Conservation (phyloP, 2,888 invertebrate species). For the Psylliodes chrysocephalus region DNA sequence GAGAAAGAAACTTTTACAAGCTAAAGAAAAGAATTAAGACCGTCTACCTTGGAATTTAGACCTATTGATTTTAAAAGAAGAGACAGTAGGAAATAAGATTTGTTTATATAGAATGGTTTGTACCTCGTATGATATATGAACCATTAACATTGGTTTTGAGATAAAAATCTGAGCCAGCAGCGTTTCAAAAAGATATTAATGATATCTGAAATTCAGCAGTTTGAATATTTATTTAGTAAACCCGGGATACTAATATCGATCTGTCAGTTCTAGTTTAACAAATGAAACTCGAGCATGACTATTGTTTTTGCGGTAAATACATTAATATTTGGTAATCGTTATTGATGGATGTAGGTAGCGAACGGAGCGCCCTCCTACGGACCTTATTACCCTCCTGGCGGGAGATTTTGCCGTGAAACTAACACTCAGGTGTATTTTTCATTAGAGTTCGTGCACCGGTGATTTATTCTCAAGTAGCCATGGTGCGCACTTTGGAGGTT, state of each 20-base stretch:
- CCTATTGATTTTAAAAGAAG: too few relatives aligned
- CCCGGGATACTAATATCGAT: constrained; percentile 38
- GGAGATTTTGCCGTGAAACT: constrained; percentile 58
- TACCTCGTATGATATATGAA: too few relatives aligned
- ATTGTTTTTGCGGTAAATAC: constrained; percentile 51
- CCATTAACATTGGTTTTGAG: too few relatives aligned
- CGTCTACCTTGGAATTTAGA: too few relatives aligned
- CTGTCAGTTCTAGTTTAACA: constrained; percentile 48
- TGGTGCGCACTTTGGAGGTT: constrained; percentile 45
- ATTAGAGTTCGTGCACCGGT: constrained; percentile 52
- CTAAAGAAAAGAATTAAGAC: too few relatives aligned
- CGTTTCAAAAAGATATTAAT: constrained; percentile 24
- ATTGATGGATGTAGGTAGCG: constrained; percentile 63
- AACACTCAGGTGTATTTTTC: constrained; percentile 56
- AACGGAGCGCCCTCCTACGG: constrained; percentile 58
- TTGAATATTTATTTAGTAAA: constrained; percentile 35
- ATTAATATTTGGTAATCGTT: constrained; percentile 61
- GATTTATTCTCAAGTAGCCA: constrained; percentile 51
- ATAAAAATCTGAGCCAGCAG: too few relatives aligned
- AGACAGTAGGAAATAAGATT: too few relatives aligned
- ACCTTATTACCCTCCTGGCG: constrained; percentile 62
- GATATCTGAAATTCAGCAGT: constrained; percentile 2
- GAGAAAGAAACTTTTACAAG: too few relatives aligned
- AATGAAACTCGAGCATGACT: constrained; percentile 54
- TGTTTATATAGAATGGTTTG: too few relatives aligned